Conservation (phyloP, 2,797 vertebrate genomes). For the Salmo trutta region DNA sequence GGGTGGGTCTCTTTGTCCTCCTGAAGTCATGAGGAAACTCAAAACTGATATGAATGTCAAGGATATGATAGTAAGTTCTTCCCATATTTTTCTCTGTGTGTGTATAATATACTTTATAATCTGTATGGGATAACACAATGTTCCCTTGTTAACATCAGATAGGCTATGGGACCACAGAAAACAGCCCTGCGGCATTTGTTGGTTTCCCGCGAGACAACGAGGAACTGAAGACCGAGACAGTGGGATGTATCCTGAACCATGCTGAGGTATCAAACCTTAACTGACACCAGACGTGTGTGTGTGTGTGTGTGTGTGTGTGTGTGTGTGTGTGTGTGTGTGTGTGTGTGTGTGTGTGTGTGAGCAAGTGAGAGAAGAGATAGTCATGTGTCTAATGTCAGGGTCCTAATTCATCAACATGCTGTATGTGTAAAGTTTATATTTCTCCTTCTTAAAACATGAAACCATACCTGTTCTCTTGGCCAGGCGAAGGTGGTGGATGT, state of each 20-base stretch:
- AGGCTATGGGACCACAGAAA: constrained; percentile 88
- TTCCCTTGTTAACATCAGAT: constrained; percentile 62
- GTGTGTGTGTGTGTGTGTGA: not conserved
- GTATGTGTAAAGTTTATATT: no score
- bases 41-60: constrained; percentile 62
- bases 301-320: not conserved
- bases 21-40: constrained; percentile 64
- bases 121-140: not conserved
- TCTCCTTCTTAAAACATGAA: not conserved
- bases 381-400: no score
- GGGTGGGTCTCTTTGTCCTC: constrained; percentile 61
- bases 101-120: not conserved
- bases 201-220: constrained; percentile 77
- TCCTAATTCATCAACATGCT: no score
- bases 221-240: constrained; percentile 71
- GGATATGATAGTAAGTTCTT: constrained; percentile 52
- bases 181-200: constrained; percentile 85
- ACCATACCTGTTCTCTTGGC: not conserved
- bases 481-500: constrained; percentile 85
- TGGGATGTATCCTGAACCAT: constrained; percentile 82
- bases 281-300: not conserved
- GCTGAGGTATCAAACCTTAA: constrained; percentile 77
- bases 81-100: not conserved
- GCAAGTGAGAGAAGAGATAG: no score
- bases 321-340: not conserved